These are phyloP conservation scores for Frieseomelitta varia DNA, from an alignment of 1,140 invertebrate genomes.

Conservation along the genomic window DNA sequence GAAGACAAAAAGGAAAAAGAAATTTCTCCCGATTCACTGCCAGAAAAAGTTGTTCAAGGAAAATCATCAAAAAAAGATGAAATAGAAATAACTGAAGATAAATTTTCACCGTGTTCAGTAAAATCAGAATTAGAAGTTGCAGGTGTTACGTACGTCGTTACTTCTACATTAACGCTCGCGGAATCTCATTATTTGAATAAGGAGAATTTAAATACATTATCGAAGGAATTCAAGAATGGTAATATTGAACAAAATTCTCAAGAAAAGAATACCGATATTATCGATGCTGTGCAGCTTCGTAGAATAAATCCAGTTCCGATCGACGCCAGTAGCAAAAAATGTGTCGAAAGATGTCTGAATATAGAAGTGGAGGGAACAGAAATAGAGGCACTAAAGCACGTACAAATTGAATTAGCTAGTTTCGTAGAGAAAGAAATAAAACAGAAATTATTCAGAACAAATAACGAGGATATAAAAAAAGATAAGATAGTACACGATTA, in stretches of 20 bases:
- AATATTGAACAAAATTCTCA: constrained; percentile 54
- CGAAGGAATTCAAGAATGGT: constrained; percentile 28
- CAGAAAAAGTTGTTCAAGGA: background rate
- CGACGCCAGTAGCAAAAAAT: constrained; percentile 62
- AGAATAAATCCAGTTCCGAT: constrained; percentile 65
- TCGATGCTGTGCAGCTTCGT: constrained; percentile 77
- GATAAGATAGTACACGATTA: constrained; percentile 27
- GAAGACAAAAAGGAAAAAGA: constrained; percentile 45
- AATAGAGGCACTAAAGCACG: constrained; percentile 66
- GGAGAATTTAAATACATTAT: constrained; percentile 41
- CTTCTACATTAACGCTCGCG: constrained; percentile 71
- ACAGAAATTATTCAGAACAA: constrained; percentile 48
- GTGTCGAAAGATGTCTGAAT: constrained; percentile 75
- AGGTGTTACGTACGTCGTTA: constrained; percentile 76
- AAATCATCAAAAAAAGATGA: background rate
- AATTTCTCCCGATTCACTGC: constrained; percentile 27
- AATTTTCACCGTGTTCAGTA: constrained; percentile 42
- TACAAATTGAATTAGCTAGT: constrained; percentile 73
- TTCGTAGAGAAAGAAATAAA: constrained; percentile 77
- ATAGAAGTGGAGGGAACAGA: constrained; percentile 78
- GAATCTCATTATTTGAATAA: constrained; percentile 52
- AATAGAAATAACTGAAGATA: background rate
- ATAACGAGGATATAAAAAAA: background rate
- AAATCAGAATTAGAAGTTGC: constrained; percentile 74
- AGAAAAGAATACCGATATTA: constrained; percentile 76